phyloP scores from a whole-genome alignment of 2,113 vertebrate genomes.

The Crotalus horridus region DNA sequence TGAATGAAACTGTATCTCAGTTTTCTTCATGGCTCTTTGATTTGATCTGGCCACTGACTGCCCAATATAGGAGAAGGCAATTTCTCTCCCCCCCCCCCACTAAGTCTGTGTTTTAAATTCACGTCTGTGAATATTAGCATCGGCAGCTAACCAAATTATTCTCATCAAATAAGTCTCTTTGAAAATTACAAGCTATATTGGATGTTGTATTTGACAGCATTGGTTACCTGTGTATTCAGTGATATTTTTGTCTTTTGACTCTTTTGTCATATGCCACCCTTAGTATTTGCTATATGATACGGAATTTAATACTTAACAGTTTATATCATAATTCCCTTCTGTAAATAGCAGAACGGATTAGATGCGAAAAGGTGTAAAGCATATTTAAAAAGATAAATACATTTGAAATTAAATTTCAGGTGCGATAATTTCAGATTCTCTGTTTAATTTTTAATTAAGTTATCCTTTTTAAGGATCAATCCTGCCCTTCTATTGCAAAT shows the following conservation, averaged over 20 bases:
- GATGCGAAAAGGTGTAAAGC: not conserved
- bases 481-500: not conserved
- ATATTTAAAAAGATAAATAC: not conserved
- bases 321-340: not conserved
- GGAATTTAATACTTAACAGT: not conserved
- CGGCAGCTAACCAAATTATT: not conserved
- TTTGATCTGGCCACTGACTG: conserved; percentile 38
- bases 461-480: not conserved
- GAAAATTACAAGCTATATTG: not conserved
- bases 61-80: not conserved
- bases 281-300: not conserved
- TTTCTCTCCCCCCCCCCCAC: not conserved
- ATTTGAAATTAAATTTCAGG: not conserved
- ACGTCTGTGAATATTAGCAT: not conserved
- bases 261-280: not conserved
- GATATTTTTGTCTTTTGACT: not conserved
- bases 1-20: conserved; percentile 51
- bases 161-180: not conserved
- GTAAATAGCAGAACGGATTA: not conserved
- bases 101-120: not conserved
- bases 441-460: not conserved
- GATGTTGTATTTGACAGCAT: not conserved
- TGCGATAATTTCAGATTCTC: not conserved
- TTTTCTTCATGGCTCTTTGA: conserved; percentile 31
- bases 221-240: not conserved